Base-by-base conservation (phyloP, 1,140 invertebrate species). In the Heterodera carotae region DNA sequence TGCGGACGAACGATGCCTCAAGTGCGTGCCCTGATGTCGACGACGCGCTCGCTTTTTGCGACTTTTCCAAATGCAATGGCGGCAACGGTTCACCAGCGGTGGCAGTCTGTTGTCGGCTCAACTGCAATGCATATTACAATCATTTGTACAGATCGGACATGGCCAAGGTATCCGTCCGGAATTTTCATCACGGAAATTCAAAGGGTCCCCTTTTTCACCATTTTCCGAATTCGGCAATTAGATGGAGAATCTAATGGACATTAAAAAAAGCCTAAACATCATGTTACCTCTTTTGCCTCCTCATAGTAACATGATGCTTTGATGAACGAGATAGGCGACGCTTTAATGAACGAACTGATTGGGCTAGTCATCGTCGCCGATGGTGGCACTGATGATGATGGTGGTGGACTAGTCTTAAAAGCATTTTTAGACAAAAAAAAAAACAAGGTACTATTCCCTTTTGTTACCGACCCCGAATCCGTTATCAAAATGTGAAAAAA, bases 51-150 rank as follows among this genome's bases (percentile, higher is more conserved):
- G 56, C 56, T 74, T 74, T 74, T 74, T 74, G 72, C 25, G 72
- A 56, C 29, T 56, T 59, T 10, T 74, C 72, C n/a, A 74, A 25
- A n/a, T n/a, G n/a, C n/a, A 73, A 25, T 7, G 70, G 70, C 8
- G 34, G 70, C 25, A 43, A 25, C 29, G 25, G 60, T 6, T 6
- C 33, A 62, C 4, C 18, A 8, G 60, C 62, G 4, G 33, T 34
- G 33, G n/a, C n/a, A n/a, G 2, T 31, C 8, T 56, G 43, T 31
- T 64, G 56, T 7, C n/a, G 43, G 27, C 31, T 43, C 72, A 74
- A 22, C 64, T 64, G 43, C 39, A 74, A 10, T 43, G 15, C 39
- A 7, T 7, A 4, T 43, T 39, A 10, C 39, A 12, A 10, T 43
- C n/a, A 10, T 43, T 7, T 10, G 39, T 43, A 10, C 15, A 10